Evolutionary conservation across 1,140 invertebrate genomes (phyloP).

Genomic region (Aphidius gifuensis): DNA sequence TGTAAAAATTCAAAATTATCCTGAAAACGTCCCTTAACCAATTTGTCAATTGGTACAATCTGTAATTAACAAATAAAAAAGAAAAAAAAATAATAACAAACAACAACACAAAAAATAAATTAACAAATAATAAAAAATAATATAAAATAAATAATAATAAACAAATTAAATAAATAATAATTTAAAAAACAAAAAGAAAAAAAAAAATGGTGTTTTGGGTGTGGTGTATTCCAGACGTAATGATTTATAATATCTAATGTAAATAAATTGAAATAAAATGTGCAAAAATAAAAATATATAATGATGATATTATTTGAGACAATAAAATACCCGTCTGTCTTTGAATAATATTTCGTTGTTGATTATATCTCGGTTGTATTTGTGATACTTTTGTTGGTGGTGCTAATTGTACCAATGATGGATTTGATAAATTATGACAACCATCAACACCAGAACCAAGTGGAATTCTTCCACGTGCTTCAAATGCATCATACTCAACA

Average conservation of each 20-base stretch:
- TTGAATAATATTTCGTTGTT: constrained; percentile 46
- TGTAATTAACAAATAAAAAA: constrained; percentile 58
- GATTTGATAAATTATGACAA: constrained; percentile 51
- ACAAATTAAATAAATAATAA: constrained; percentile 20
- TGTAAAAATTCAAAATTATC: constrained; percentile 99
- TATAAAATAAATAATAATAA: constrained; percentile 27
- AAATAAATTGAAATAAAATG: constrained; percentile 8
- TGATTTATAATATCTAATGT: no score
- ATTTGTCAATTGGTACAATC: constrained; percentile 84
- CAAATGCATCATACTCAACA: constrained; percentile 87
- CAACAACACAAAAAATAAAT: constrained; percentile 26
- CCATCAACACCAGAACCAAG: constrained; percentile 62
- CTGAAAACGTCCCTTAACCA: constrained; percentile 93
- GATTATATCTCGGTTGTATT: constrained; percentile 50
- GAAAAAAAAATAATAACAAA: constrained; percentile 53
- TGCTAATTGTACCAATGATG: constrained; percentile 51
- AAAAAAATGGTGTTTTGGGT: no score
- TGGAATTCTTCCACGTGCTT: constrained; percentile 74
- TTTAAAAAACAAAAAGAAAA: background rate
- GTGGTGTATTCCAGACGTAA: no score
- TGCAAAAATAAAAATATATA: constrained; percentile 20
- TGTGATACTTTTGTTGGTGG: constrained; percentile 50
- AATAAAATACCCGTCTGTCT: constrained; percentile 47
- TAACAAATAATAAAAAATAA: constrained; percentile 20
- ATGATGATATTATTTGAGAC: constrained; percentile 12